Evolutionary conservation across 2,888 invertebrate genomes (phyloP).

Genomic region (Hypomecis punctinalis): DNA sequence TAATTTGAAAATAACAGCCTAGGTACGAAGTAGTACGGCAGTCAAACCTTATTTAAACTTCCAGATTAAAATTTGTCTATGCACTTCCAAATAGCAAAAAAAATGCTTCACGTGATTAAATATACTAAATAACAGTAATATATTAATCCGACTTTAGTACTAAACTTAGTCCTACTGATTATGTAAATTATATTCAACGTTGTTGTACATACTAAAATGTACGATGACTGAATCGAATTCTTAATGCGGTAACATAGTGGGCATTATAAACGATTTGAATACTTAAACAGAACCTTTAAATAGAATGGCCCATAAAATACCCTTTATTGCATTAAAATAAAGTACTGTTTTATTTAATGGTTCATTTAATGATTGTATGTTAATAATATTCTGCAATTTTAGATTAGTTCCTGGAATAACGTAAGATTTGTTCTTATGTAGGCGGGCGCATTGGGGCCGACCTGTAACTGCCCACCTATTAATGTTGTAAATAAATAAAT

Average conservation of each 20-base stretch:
- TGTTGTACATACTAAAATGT: slow-evolving; percentile 29
- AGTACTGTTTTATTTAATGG: neutral
- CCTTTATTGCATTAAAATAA: neutral
- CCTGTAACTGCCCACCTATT: too few relatives aligned
- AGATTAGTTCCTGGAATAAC: too few relatives aligned
- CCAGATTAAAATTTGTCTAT: too few relatives aligned
- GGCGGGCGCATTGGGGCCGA: too few relatives aligned
- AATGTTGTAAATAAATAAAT: too few relatives aligned
- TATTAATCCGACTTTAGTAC: slow-evolving; percentile 1
- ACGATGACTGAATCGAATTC: slow-evolving; percentile 37
- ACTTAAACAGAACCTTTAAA: slow-evolving; percentile 19
- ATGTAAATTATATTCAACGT: slow-evolving; percentile 30
- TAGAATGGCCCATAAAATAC: slow-evolving; percentile 4
- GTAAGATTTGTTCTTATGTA: too few relatives aligned
- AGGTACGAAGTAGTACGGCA: too few relatives aligned
- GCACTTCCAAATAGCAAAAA: too few relatives aligned
- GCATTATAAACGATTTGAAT: slow-evolving; percentile 30
- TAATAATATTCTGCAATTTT: too few relatives aligned
- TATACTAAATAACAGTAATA: neutral
- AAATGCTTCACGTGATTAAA: neutral
- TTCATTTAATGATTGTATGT: neutral
- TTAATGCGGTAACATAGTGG: slow-evolving; percentile 25
- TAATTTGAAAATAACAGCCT: too few relatives aligned
- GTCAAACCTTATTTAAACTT: too few relatives aligned
- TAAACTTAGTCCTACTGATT: slow-evolving; percentile 8